Base-by-base conservation (phyloP, 2,113 vertebrate species). In the Psephotus haematonotus region DNA sequence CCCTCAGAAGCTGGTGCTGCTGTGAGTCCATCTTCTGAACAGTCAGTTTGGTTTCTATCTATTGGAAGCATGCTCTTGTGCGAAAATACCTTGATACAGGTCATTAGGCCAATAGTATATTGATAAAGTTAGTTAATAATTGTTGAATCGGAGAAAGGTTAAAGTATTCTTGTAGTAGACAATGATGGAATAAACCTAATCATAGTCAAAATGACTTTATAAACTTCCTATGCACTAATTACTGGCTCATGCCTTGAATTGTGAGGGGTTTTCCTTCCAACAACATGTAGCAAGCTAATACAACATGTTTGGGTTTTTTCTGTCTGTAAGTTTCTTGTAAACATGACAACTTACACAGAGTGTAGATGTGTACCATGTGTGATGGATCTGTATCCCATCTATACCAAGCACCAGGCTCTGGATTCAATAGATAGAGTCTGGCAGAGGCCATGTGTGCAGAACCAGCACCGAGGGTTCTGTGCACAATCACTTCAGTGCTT, bases 301-400 rank as follows among this genome's bases (percentile, higher is more conserved):
- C 15, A 82, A 57, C 35, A 52, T 59, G 80, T 84, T 83, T 67
- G 57, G 59, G 23, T 86, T 91, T 75, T 84, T 88, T 82, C 83
- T 79, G 86, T 84, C 72, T 84, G 44, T 86, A 84, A 85, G 78
- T 92, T 68, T 72, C 81, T 85, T 87, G 91, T 84, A 88, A 97
- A 84, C 77, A 72, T 29, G 55, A 71, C 29, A 81, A 82, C 86
- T 71, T 81, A 47, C 69, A 75, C 69, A 6, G 27, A 74, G 91
- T 67, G 63, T 33, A 67, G 86, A 77, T 79, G 72, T 69, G 47
- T 63, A 59, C 89, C 83, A 90, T 43, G 86, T 94, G 95, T 63
- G 80, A 49, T 29, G 24, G 88, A 74, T 82, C 86, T 85, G 4
- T 20, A 28, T 55, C 80, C 60, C 5, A 0, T 17, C 60, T 35